Evolutionary conservation across 2,888 invertebrate genomes (phyloP), one percentile per base, ranked within the genome.

Genomic region (Lasius fuliginosus): DNA sequence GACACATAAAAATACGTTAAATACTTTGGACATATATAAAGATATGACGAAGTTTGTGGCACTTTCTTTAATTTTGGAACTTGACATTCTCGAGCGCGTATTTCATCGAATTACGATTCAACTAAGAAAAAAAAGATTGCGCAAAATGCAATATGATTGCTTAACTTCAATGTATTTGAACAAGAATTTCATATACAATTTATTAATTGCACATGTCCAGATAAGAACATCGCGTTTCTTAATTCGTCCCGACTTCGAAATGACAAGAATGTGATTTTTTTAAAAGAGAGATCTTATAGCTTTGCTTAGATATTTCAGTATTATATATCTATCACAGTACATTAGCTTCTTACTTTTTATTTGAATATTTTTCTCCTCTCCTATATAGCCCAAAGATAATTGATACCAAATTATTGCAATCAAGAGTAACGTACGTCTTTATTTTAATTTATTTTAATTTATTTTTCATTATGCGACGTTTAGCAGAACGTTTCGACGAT

Each of bases 401-500:
- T 36, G 15, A 40, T 11, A 49, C 11, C 36, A 27, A 49, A 64
- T 23, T 36, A 23, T 30, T 75, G 33, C 42, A 75, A 49, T 76
- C 65, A 36, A 3, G 53, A 60, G n/a, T 53, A 23, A 65, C 5
- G 73, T 40, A 5, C 8, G 36, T 65, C 3, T 74, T 74, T 74
- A 67, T 76, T 76, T 67, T 75, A 12, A 75, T 75, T 64, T 65
- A 53, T 76, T 65, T 67, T 76, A 15, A 76, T 76, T 76, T 64
- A 76, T 76, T 76, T 76, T 76, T 67, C 53, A 53, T 64, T 40
- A 11, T 53, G 49, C 30, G 53, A 53, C 40, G 53, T 77, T 77
- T 53, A 9, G 3, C 5, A 9, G n/a, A 67, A 77, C 53, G 67
- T 56, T 67, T 27, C 49, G 33, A 76, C 49, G 53, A 76, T 53